Conservation (phyloP, 2,888 invertebrate genomes). For the Periphyllus acericola region DNA sequence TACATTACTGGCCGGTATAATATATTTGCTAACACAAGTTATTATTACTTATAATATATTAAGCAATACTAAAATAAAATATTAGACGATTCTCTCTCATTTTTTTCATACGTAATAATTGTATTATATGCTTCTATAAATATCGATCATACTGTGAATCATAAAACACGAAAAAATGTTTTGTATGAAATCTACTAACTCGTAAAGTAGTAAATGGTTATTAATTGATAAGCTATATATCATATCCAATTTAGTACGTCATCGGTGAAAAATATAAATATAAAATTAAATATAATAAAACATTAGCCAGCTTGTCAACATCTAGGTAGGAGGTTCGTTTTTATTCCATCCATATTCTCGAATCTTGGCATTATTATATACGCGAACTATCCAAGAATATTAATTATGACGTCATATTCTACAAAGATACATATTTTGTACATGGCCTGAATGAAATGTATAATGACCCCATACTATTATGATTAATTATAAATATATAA, state of each 20-base stretch:
- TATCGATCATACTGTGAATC: no score
- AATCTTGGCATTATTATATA: constrained; percentile 2
- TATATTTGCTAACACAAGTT: no score
- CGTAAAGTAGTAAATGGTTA: neutral
- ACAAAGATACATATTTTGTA: constrained; percentile 1
- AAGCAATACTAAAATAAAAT: neutral
- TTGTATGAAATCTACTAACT: neutral
- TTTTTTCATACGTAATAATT: neutral
- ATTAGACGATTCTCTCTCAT: neutral
- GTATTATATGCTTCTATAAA: neutral
- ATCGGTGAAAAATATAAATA: neutral
- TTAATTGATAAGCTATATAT: neutral
- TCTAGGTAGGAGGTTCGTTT: constrained; percentile 13
- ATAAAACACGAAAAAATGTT: neutral
- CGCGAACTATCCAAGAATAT: constrained; percentile 34
- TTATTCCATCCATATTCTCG: constrained; percentile 38
- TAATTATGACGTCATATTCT: constrained; percentile 46
- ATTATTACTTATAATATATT: no score
- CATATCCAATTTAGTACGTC: neutral
- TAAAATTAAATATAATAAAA: neutral
- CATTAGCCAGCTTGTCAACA: neutral
- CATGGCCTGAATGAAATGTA: neutral
- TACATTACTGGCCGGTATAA: neutral
- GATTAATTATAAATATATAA: neutral
- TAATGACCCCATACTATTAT: neutral